A percentile compares a stretch with the other conserved stretches of the same genome.
Conservation (phyloP, 2,113 vertebrate species). For the Leptocoma aspasia region DNA sequence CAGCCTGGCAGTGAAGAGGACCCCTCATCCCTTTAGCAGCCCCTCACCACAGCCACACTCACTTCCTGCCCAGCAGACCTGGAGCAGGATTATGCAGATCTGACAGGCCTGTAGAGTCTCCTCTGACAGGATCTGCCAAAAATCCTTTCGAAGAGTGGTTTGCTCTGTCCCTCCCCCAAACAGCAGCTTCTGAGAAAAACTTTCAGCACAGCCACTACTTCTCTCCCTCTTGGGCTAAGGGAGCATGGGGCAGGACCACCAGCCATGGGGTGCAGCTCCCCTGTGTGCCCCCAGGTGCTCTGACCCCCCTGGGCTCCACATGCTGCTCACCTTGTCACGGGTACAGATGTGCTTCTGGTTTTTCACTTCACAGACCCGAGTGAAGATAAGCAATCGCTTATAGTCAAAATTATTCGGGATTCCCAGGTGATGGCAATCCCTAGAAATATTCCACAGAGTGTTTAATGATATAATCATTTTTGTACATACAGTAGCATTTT, state of each 20-base stretch:
- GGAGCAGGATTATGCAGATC: background rate
- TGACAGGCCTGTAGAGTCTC: background rate
- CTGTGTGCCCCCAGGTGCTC: fast-evolving
- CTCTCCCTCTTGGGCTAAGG: background rate
- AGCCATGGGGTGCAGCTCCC: background rate
- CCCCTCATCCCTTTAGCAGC: background rate
- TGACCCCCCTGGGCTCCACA: background rate
- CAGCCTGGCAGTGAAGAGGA: background rate
- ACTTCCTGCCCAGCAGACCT: background rate
- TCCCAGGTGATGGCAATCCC: slow-evolving; percentile 93
- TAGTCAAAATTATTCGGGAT: slow-evolving; percentile 95
- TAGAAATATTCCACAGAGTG: slow-evolving; percentile 60
- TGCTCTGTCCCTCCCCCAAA: background rate
- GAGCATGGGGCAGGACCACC: background rate
- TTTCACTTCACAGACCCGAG: slow-evolving; percentile 83
- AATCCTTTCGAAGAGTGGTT: background rate
- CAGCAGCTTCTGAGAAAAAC: background rate
- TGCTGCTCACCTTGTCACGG: slow-evolving; percentile 83
- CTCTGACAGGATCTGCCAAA: background rate
- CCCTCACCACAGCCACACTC: background rate
- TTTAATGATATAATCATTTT: background rate
- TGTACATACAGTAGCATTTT: background rate
- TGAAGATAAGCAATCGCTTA: slow-evolving; percentile 86
- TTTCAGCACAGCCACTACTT: background rate
- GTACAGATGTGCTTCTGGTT: slow-evolving; percentile 84